A percentile compares a stretch with the other conserved stretches of the same genome.
phyloP scores from a whole-genome alignment of 2,888 invertebrate species.

The Eudemis profundana region DNA sequence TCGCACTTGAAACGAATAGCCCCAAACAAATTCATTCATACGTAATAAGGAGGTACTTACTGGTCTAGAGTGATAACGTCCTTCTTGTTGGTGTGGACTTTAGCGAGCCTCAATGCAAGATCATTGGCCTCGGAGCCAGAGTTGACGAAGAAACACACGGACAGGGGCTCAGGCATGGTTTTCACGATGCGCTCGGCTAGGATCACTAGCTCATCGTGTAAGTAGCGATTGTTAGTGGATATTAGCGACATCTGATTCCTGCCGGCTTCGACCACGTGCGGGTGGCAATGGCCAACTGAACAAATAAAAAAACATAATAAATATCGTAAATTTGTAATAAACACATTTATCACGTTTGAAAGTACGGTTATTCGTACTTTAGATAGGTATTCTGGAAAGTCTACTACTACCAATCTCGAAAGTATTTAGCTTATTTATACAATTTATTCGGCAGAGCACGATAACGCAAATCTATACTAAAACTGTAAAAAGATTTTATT shows the following conservation, averaged over 20 bases:
- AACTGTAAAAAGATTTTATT: too few relatives aligned
- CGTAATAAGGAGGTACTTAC: conserved; percentile 87
- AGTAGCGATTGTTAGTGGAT: conserved; percentile 97
- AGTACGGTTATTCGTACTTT: too few relatives aligned
- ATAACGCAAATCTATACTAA: too few relatives aligned
- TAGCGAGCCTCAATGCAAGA: conserved; percentile 95
- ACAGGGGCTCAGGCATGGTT: conserved; percentile 93
- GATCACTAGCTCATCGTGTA: conserved; percentile 97
- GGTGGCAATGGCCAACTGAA: conserved; percentile 98
- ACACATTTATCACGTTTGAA: too few relatives aligned
- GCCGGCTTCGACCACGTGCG: conserved; percentile 96
- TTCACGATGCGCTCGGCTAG: conserved; percentile 93
- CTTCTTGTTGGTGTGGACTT: conserved; percentile 93
- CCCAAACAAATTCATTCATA: conserved; percentile 27
- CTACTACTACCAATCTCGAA: too few relatives aligned
- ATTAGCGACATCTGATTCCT: conserved; percentile 95
- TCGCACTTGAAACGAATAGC: conserved; percentile 16
- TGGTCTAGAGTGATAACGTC: conserved; percentile 98
- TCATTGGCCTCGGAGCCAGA: conserved; percentile 99
- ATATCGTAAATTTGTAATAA: neutral
- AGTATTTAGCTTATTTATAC: too few relatives aligned
- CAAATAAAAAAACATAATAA: conserved; percentile 34
- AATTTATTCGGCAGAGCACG: too few relatives aligned
- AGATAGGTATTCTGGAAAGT: neutral
- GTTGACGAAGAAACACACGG: conserved; percentile 98